Percentiles rank a stretch among this genome's conserved stretches.
Evolutionary conservation across 2,797 vertebrate genomes (phyloP).

Genomic region (Heliangelus exortis): DNA sequence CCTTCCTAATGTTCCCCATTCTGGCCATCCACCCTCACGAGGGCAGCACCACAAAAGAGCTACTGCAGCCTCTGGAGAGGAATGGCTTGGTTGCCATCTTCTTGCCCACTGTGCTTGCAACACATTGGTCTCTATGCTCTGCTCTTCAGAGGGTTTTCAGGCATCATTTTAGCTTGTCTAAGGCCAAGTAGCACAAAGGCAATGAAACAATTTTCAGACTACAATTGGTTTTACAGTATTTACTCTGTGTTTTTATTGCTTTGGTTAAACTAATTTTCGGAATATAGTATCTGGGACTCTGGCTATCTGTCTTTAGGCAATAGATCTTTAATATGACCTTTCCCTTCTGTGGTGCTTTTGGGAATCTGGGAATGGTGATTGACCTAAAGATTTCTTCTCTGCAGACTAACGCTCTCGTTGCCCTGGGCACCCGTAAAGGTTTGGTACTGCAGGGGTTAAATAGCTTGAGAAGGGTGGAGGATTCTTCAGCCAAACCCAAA

Average conservation of each 20-base stretch:
- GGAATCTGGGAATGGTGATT: background rate
- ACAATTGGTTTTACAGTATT: background rate
- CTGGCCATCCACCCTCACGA: background rate
- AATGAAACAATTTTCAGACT: background rate
- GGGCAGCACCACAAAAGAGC: background rate
- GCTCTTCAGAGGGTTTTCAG: background rate
- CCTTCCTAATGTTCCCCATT: background rate
- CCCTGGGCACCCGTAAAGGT: background rate
- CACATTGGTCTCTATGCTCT: background rate
- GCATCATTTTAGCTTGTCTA: background rate
- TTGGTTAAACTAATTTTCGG: background rate
- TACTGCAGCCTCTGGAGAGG: background rate
- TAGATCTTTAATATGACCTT: background rate
- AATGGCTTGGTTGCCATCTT: background rate
- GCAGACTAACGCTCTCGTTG: background rate
- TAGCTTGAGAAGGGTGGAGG: slow-evolving; percentile 39
- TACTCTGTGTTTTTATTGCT: background rate
- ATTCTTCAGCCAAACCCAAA: slow-evolving; percentile 64
- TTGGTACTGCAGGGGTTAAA: slow-evolving; percentile 58
- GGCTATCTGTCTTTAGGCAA: background rate
- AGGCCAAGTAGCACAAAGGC: background rate
- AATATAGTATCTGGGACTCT: background rate
- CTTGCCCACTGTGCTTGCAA: background rate
- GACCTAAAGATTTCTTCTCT: background rate
- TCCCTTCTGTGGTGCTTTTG: background rate